Conservation (phyloP, 2,888 invertebrate genomes). For the Nymphalis c-album region DNA sequence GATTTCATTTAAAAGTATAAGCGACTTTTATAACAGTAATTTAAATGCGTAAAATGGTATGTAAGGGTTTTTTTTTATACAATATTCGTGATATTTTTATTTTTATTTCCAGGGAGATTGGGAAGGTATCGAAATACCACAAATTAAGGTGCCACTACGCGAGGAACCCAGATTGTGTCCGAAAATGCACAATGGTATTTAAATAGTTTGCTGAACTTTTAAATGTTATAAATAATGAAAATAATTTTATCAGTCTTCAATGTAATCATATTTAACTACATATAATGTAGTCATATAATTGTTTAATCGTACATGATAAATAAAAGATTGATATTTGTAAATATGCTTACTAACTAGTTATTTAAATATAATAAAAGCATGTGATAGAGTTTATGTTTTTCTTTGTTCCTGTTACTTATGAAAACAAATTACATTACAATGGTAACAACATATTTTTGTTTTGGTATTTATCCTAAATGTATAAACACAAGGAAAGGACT, state of each 20-base stretch:
- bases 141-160: conserved; percentile 73
- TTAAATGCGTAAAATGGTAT: not conserved
- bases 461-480: no score
- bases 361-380: not conserved
- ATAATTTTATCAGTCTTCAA: not conserved
- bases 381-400: not conserved
- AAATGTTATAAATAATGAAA: not conserved
- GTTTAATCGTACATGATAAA: not conserved
- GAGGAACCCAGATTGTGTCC: conserved; percentile 65
- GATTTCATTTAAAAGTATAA: no score
- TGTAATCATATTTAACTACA: not conserved
- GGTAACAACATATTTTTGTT: no score
- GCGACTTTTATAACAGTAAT: no score
- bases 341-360: not conserved
- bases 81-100: not conserved
- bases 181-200: conserved; percentile 25
- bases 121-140: conserved; percentile 81
- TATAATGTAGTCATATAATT: not conserved
- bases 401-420: not conserved
- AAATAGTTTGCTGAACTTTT: not conserved
- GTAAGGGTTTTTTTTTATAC: not conserved
- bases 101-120: conserved; percentile 72
- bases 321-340: not conserved
- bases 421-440: no score
- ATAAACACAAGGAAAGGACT: no score